Base-by-base conservation (phyloP, 1,140 invertebrate species). In the Drosophila carrolli region DNA sequence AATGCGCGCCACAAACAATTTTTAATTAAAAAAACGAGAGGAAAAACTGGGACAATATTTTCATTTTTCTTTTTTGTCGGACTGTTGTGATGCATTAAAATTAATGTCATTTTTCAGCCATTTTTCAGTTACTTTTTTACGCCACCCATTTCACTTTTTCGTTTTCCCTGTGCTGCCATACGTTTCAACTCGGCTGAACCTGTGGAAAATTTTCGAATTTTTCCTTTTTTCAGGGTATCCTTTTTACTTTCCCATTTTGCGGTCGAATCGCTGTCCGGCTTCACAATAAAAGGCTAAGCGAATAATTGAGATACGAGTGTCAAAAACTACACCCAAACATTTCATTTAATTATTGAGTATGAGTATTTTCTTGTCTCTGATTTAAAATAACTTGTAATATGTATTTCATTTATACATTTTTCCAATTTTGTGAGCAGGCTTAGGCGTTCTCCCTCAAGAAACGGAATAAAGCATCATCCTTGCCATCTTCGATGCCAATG, bases 21-120 rank as follows among this genome's bases (percentile, higher is more conserved):
- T 77, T 77, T 77, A 77, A 84, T 77, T 66, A 66, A 81, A 60
- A 61, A 63, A 74, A 43, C 53, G 58, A 57, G 50, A 19, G 37
- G 13, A 19, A 38, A 55, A 76, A 67, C 16, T 47, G 11, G 16
- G 13, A 16, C 43, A 51, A n/a, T 40, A 32, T 54, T 66, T 58
- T 41, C 16, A 29, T 7, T 38, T 47, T 13, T 6, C 16, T 4
- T 10, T 67, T 68, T 10, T 14, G 58, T 27, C 14, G 47, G 35
- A 14, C 41, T 51, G 43, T 60, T 59, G 53, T 16, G 14, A 54
- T 71, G 74, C 70, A 70, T 74, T 70, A 70, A 75, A 74, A 82
- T 82, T 65, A 70, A 75, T 61, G 68, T 11, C n/a, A 60, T 54
- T 81, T 78, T 82, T 61, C 57, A 50, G 29, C 37, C 44, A 47